Evolutionary conservation across 2,797 vertebrate genomes (phyloP), one percentile per base, ranked within the genome.

Genomic region (Karalla daura): DNA sequence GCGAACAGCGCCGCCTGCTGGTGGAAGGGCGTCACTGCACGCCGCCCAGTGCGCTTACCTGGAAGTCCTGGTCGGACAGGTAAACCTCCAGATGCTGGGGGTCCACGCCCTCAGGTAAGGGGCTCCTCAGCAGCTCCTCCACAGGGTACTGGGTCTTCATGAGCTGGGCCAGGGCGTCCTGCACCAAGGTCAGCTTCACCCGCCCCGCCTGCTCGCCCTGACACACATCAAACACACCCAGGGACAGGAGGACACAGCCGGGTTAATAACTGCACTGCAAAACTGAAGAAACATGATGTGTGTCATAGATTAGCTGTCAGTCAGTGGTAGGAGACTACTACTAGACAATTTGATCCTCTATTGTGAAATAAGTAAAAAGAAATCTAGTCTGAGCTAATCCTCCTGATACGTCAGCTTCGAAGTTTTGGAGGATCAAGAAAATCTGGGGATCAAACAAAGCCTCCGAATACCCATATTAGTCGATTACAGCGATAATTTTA

Each of bases 131-230:
- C 68, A 93, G 88, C 74, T 94, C 91, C 64, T 94, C 88, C 46
- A 88, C 71, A n/a, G 89, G 79, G 68, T 88, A 92, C 77, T 90
- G 91, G 56, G 85, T 91, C 76, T 88, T 84, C 68, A 74, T 89
- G 70, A 95, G 87, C 81, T 91, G 73, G 60, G 88, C 88, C 84
- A 95, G 84, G 74, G 91, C 91, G 66, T 95, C 94, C 89, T 92
- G 91, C 83, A 95, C 94, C 87, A 94, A 85, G 70, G 87, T 92
- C 88, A 94, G 90, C 90, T 93, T 94, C 71, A 78, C 85, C 51
- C 65, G 58, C 21, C 69, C 81, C 0, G 43, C 25, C 11, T n/a
- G n/a, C n/a, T 89, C 79, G 2, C 74, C 83, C 93, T 93, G 71
- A 55, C 10, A 65, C 9, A 36, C 25, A 61, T 27, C 36, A 44